These are phyloP conservation scores for Lineus longissimus DNA, from an alignment of 1,140 invertebrate species.

Conservation along the genomic window DNA sequence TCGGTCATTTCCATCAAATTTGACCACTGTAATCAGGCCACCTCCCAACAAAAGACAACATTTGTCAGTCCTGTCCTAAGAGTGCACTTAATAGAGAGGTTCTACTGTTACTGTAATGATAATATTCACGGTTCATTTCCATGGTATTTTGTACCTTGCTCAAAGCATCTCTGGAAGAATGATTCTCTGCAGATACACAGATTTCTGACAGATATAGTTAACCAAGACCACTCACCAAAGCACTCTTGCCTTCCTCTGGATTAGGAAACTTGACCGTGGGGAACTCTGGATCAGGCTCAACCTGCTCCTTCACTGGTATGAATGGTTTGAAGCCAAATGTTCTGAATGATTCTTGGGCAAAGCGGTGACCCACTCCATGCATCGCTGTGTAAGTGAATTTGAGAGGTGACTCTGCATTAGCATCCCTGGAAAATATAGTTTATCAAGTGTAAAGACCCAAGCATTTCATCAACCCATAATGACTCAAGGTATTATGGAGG, in stretches of 20 bases:
- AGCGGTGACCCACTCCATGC: slow-evolving; percentile 92
- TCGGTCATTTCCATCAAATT: no score
- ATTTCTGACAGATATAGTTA: no score
- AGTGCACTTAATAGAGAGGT: no score
- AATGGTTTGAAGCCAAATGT: slow-evolving; percentile 70
- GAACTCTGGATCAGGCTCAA: slow-evolving; percentile 92
- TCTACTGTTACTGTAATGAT: no score
- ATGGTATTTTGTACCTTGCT: no score
- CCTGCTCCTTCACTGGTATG: slow-evolving; percentile 70
- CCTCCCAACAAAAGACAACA: no score
- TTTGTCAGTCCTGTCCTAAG: no score
- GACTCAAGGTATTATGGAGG: no score
- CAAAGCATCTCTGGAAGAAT: no score
- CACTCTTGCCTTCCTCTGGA: slow-evolving; percentile 92
- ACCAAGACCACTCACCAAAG: slow-evolving; percentile 66
- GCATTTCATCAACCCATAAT: background rate
- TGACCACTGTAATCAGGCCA: no score
- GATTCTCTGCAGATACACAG: no score
- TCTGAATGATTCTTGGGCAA: slow-evolving; percentile 72
- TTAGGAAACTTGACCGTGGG: slow-evolving; percentile 96
- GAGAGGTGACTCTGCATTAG: slow-evolving; percentile 63
- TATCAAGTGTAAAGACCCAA: background rate
- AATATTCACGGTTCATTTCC: no score
- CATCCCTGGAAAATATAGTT: slow-evolving; percentile 33
- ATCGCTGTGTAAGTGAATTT: slow-evolving; percentile 90